Evolutionary conservation across 2,113 vertebrate genomes (phyloP).

Genomic region (Equus quagga): DNA sequence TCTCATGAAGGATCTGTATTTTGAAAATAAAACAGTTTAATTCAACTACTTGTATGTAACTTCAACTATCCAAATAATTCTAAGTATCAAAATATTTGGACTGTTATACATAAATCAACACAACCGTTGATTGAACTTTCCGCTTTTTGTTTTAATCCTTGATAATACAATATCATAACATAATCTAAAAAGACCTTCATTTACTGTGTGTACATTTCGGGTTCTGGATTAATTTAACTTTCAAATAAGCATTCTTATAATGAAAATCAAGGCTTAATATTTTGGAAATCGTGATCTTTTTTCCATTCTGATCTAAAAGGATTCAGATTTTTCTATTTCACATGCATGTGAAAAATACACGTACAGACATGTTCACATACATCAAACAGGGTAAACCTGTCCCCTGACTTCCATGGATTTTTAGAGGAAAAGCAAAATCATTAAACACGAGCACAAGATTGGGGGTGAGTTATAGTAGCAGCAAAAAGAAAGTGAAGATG

Average conservation of each 20-base stretch:
- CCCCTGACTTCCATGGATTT: background rate
- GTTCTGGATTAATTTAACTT: constrained; percentile 11
- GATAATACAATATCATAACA: constrained; percentile 11
- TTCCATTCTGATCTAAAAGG: constrained; percentile 20
- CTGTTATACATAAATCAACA: background rate
- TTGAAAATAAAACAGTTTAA: constrained; percentile 49
- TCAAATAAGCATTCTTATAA: constrained; percentile 7
- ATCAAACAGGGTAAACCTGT: background rate
- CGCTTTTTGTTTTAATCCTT: constrained; percentile 4
- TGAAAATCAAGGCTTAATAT: constrained; percentile 36
- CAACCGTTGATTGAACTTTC: background rate
- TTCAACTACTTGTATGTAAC: background rate
- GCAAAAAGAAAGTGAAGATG: constrained; percentile 75
- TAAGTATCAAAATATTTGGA: constrained; percentile 62
- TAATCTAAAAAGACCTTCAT: background rate
- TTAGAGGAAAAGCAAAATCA: background rate
- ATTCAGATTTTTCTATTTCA: constrained; percentile 49
- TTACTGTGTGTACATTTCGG: background rate
- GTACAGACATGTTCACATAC: background rate
- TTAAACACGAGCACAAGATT: background rate
- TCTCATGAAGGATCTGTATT: background rate
- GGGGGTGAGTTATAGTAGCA: constrained; percentile 57
- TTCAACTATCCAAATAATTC: constrained; percentile 31
- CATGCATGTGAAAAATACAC: background rate
- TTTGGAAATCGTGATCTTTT: constrained; percentile 48